A percentile compares a stretch with the other conserved stretches of the same genome.
These are phyloP conservation scores for Lochmaea capreae DNA, from an alignment of 2,888 invertebrate species.

Conservation along the genomic window DNA sequence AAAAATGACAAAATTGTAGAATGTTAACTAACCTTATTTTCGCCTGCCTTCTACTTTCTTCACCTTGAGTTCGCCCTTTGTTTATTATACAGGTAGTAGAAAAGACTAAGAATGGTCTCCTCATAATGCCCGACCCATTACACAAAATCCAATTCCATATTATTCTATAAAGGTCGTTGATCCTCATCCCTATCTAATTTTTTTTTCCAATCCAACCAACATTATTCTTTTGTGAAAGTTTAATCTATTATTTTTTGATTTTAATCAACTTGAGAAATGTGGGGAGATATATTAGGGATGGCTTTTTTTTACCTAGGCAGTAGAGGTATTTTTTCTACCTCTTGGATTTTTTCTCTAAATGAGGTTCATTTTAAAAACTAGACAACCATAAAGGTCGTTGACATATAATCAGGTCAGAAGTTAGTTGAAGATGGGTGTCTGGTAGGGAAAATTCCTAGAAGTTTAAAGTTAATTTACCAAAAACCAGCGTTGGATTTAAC, in stretches of 20 bases:
- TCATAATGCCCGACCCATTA: too few relatives aligned
- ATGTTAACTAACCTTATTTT: too few relatives aligned
- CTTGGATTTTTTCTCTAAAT: not conserved
- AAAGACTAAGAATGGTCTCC: too few relatives aligned
- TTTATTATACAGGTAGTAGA: too few relatives aligned
- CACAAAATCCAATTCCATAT: too few relatives aligned
- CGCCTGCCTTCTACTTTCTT: too few relatives aligned
- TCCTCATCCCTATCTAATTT: not conserved
- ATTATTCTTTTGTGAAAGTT: not conserved
- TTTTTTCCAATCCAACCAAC: too few relatives aligned
- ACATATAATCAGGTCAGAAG: not conserved
- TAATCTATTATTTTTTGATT: not conserved
- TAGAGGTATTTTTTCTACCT: not conserved
- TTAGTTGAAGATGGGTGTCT: not conserved
- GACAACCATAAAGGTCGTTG: slow-evolving; percentile 2
- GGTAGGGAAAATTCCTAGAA: not conserved
- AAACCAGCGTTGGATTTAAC: not conserved
- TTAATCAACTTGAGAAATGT: not conserved
- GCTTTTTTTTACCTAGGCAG: not conserved
- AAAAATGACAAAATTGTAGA: too few relatives aligned
- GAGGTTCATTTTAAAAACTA: not conserved
- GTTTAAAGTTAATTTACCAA: not conserved
- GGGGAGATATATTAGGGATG: not conserved
- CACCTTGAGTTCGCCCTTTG: too few relatives aligned
- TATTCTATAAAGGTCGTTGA: too few relatives aligned